Conservation (phyloP, 2,888 invertebrate genomes). For the Acanthosepion lycidas region DNA sequence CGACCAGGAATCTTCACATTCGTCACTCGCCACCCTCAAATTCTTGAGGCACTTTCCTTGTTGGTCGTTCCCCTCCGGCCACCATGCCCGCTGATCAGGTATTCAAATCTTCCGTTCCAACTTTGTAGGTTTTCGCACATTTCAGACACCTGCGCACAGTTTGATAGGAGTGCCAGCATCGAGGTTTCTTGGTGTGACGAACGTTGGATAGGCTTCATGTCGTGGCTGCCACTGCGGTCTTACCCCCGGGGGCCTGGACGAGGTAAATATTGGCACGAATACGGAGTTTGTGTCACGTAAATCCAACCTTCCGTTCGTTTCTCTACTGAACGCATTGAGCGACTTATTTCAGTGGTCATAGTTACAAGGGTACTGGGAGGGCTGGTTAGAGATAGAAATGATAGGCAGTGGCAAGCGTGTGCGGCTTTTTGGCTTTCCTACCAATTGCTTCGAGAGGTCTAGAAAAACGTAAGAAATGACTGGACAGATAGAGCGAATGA, state of each 20-base stretch:
- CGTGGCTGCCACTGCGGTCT: background rate
- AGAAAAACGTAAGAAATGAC: background rate
- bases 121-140: background rate
- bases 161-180: background rate
- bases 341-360: background rate
- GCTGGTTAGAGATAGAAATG: background rate
- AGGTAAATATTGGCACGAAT: conserved; percentile 33
- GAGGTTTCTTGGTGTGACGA: conserved; percentile 33
- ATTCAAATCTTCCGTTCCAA: background rate
- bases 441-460: background rate
- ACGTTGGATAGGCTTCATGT: conserved; percentile 33
- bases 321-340: background rate
- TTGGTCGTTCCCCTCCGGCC: background rate
- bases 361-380: background rate
- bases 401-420: background rate
- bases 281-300: background rate
- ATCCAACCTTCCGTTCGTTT: background rate
- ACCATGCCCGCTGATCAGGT: background rate
- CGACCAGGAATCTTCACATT: background rate
- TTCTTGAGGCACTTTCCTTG: background rate
- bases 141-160: background rate
- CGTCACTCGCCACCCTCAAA: too few relatives aligned
- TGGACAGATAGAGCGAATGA: too few relatives aligned
- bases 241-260: background rate
- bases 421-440: background rate